Evolutionary conservation across 1,140 invertebrate genomes (phyloP).

Genomic region (Bombus difficillimus): DNA sequence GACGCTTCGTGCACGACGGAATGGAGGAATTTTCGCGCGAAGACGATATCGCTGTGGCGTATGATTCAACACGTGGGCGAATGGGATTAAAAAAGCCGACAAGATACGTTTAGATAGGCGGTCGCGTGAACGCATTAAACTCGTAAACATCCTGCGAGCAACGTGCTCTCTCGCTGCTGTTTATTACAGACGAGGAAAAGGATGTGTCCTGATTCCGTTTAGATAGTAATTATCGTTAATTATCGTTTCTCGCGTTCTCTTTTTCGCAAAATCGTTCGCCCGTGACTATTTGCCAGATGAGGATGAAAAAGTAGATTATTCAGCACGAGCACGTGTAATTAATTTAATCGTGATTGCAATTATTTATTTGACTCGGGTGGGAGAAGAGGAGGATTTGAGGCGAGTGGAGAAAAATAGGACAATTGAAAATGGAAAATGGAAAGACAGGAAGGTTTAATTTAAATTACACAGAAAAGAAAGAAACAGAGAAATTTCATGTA

Average conservation of each 20-base stretch:
- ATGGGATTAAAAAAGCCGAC: conserved; percentile 25
- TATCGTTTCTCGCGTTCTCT: background rate
- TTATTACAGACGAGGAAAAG: conserved; percentile 27
- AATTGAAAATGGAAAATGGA: background rate
- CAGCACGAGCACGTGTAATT: background rate
- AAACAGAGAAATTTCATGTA: no score
- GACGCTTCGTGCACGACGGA: no score
- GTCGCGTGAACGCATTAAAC: conserved; percentile 27
- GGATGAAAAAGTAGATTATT: background rate
- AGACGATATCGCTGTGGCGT: conserved; percentile 12
- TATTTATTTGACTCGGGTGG: no score
- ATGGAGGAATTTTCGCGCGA: background rate
- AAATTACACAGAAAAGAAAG: no score
- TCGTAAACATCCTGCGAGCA: conserved; percentile 59
- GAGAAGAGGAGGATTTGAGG: no score
- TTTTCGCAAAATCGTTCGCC: background rate
- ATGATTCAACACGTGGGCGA: conserved; percentile 50
- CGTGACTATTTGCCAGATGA: background rate
- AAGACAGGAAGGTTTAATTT: background rate
- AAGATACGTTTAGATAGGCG: conserved; percentile 39
- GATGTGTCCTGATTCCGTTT: conserved; percentile 30
- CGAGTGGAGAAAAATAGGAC: background rate
- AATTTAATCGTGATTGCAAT: background rate
- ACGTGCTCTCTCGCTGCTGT: background rate
- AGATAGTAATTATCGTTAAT: conserved; percentile 41